Evolutionary conservation across 2,797 vertebrate species (phyloP).

Genomic region (Neosilurus hyrtlii): DNA sequence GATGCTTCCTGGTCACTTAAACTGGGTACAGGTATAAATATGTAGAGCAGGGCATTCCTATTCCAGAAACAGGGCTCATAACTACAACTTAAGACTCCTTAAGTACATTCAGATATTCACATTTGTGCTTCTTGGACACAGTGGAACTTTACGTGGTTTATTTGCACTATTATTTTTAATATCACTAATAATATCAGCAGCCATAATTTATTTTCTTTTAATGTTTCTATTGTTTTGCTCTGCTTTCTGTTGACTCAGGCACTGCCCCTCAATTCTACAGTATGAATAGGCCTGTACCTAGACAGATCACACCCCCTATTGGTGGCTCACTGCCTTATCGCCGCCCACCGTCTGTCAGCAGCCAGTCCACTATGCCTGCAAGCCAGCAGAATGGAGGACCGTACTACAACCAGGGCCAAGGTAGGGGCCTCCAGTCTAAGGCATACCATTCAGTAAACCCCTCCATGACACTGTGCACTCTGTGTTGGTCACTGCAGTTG

Average conservation of each 20-base stretch:
- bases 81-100: background rate
- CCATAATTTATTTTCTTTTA: background rate
- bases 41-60: background rate
- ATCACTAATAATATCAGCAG: background rate
- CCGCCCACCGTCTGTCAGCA: constrained; percentile 85
- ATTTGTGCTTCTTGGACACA: background rate
- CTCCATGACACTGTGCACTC: background rate
- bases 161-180: background rate
- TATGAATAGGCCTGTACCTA: constrained; percentile 90
- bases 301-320: constrained; percentile 82
- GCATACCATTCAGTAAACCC: background rate
- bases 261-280: constrained; percentile 93
- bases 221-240: background rate
- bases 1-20: background rate
- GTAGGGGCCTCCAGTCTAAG: constrained; percentile 48
- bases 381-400: constrained; percentile 77
- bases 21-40: background rate
- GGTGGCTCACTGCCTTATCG: constrained; percentile 93
- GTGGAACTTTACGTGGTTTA: background rate
- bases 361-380: constrained; percentile 77
- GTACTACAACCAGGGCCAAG: constrained; percentile 66
- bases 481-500: background rate
- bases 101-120: background rate
- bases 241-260: constrained; percentile 63
- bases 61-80: background rate